Base-by-base conservation (phyloP, 2,888 invertebrate species). In the Fragum fragum region DNA sequence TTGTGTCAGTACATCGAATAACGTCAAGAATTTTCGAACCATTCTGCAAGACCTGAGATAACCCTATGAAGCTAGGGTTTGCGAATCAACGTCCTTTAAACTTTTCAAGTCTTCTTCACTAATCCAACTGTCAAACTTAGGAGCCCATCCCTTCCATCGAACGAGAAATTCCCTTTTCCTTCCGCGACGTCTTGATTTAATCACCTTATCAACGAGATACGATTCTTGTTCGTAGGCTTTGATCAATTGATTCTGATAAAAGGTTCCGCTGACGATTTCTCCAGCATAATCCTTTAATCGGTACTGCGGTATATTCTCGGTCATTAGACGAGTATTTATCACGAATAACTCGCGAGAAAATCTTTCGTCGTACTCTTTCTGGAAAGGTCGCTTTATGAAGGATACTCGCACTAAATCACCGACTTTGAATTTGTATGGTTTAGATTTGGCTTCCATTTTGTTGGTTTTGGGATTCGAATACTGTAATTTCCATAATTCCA, bases 321-420 rank as follows among this genome's bases (percentile, higher is more conserved):
- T 72, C 73, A 73, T 70, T 23, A 73, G 68, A 39, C 81, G 73
- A 14, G 73, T 16, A 53, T 72, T 70, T 11, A 81, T 61, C 1
- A 81, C 73, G 52, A 73, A 81, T 36, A 76, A 42, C 39, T 81
- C 76, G 26, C 76, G 39, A 68, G 61, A 76, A 72, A 23, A 76
- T 21, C 53, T 72, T 61, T 26, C 76, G 76, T 81, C 81, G 42
- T 81, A 81, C 23, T 81, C 81, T 42, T 76, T 18, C 39, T 76
- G 73, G 59, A 76, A 81, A 0, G 47, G 39, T 28, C 73, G 26
- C 11, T 72, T 18, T 32, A 81, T 26, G 29, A 55, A 76, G 3
- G 76, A 76, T 76, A 81, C 36, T 81, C 81, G 57, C 73, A 21
- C 53, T 69, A 52, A 61, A 76, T 57, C 61, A 29, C 29, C 76